Percentiles rank a stretch among this genome's conserved stretches.
phyloP scores from a whole-genome alignment of 2,797 vertebrate genomes.

The Betta splendens region DNA sequence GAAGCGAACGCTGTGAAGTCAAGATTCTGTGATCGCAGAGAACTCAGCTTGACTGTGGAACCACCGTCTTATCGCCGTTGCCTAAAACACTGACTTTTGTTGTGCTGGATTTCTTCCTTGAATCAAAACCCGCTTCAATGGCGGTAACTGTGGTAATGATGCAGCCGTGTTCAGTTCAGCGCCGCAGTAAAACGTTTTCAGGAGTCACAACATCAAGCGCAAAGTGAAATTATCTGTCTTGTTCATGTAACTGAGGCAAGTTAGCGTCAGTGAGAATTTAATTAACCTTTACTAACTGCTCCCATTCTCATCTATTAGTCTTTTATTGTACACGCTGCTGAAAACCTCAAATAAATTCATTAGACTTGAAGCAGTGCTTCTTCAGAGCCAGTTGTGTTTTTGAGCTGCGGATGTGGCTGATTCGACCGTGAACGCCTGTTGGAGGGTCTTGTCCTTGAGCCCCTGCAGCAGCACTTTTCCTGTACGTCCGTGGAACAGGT shows the following conservation, averaged over 20 bases:
- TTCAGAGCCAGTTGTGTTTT: not conserved
- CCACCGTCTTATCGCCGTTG: too few relatives aligned
- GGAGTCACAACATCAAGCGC: conserved; percentile 15
- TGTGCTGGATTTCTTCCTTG: conserved; percentile 25
- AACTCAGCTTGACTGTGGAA: conserved; percentile 28
- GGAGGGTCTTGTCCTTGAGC: conserved; percentile 8
- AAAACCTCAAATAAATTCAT: not conserved
- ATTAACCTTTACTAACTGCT: conserved; percentile 12
- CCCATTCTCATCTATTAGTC: not conserved
- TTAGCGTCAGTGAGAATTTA: conserved; percentile 4
- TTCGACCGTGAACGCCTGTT: conserved; percentile 13
- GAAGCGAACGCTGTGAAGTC: conserved; percentile 60
- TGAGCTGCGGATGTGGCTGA: conserved; percentile 10
- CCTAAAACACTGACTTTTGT: too few relatives aligned
- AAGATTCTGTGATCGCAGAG: conserved; percentile 53
- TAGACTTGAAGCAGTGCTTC: not conserved
- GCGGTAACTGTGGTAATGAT: conserved; percentile 46
- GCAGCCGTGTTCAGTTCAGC: conserved; percentile 7
- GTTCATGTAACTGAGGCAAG: not conserved
- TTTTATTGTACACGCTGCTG: not conserved
- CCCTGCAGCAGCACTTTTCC: conserved; percentile 27
- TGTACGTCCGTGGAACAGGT: conserved; percentile 36
- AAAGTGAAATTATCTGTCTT: not conserved
- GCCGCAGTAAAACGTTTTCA: too few relatives aligned
- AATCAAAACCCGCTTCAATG: conserved; percentile 43